phyloP scores from a whole-genome alignment of 1,140 invertebrate genomes.

The Brachystomella parvula region DNA sequence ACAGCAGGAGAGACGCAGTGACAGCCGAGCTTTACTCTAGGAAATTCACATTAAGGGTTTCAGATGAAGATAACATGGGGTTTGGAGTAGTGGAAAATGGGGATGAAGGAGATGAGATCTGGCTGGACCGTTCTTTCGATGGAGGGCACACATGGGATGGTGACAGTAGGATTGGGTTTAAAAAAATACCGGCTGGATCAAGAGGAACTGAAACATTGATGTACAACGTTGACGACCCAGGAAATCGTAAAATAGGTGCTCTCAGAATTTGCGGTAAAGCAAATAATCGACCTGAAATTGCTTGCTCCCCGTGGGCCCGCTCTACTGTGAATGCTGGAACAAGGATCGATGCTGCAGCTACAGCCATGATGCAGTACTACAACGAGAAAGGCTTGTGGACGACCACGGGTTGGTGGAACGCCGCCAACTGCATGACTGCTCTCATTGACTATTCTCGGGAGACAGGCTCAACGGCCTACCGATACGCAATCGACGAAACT shows the following conservation, averaged over 20 bases:
- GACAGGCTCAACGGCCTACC: constrained; percentile 13
- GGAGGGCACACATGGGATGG: constrained; percentile 22
- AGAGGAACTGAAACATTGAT: neutral
- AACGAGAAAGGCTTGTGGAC: constrained; percentile 21
- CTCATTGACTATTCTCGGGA: constrained; percentile 27
- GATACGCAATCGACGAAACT: constrained; percentile 22
- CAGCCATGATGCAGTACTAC: constrained; percentile 36
- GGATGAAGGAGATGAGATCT: constrained; percentile 15
- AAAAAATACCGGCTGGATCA: constrained; percentile 5
- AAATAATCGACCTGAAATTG: constrained; percentile 19
- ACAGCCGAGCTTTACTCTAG: constrained; percentile 1
- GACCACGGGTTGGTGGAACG: constrained; percentile 35
- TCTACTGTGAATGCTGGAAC: constrained; percentile 19
- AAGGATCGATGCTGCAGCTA: constrained; percentile 26
- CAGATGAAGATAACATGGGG: constrained; percentile 28
- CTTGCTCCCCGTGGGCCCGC: constrained; percentile 28
- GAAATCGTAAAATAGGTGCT: constrained; percentile 15
- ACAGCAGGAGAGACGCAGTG: neutral
- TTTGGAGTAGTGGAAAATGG: constrained; percentile 22
- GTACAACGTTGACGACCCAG: constrained; percentile 31
- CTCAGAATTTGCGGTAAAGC: constrained; percentile 30
- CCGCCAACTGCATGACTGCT: constrained; percentile 29
- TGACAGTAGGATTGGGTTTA: constrained; percentile 17
- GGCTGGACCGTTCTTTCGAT: constrained; percentile 29
- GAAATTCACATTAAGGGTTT: constrained; percentile 17